These are phyloP conservation scores for Sphenopsis melanotis DNA, from an alignment of 2,797 vertebrate genomes.

Conservation along the genomic window DNA sequence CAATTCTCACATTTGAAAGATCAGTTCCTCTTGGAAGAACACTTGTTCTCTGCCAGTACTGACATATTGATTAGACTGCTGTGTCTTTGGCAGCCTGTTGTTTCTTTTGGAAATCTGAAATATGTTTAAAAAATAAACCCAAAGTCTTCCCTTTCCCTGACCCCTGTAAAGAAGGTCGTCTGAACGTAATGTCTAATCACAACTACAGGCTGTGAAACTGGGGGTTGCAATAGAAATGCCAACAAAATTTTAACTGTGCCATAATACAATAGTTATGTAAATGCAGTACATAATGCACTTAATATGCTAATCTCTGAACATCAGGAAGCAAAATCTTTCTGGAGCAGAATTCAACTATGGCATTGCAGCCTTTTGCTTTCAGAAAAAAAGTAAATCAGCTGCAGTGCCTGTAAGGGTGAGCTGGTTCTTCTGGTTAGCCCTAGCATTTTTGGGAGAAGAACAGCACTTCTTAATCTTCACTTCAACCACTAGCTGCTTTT, in stretches of 20 bases:
- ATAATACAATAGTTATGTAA: slow-evolving; percentile 14
- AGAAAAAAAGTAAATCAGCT: not conserved
- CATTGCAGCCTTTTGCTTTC: not conserved
- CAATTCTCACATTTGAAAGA: not conserved
- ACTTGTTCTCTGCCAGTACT: not conserved
- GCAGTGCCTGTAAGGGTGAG: not conserved
- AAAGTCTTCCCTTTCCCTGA: not conserved
- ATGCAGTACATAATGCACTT: not conserved
- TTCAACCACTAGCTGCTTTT: slow-evolving; percentile 33
- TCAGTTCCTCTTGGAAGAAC: not conserved
- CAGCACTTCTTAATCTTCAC: slow-evolving; percentile 54
- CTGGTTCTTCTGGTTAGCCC: slow-evolving; percentile 48
- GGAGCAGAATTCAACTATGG: not conserved
- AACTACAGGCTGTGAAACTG: not conserved
- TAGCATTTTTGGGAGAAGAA: slow-evolving; percentile 48
- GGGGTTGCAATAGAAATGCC: not conserved
- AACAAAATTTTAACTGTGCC: not conserved
- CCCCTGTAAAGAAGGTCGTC: not conserved
- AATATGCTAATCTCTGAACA: slow-evolving; percentile 26
- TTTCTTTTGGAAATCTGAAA: slow-evolving; percentile 27
- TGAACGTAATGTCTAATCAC: not conserved
- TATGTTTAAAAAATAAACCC: not conserved
- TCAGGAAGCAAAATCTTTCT: not conserved
- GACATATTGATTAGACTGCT: slow-evolving; percentile 12
- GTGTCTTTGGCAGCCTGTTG: not conserved